Evolutionary conservation across 2,113 vertebrate species (phyloP).

Genomic region (Campylorhamphus procurvoides): DNA sequence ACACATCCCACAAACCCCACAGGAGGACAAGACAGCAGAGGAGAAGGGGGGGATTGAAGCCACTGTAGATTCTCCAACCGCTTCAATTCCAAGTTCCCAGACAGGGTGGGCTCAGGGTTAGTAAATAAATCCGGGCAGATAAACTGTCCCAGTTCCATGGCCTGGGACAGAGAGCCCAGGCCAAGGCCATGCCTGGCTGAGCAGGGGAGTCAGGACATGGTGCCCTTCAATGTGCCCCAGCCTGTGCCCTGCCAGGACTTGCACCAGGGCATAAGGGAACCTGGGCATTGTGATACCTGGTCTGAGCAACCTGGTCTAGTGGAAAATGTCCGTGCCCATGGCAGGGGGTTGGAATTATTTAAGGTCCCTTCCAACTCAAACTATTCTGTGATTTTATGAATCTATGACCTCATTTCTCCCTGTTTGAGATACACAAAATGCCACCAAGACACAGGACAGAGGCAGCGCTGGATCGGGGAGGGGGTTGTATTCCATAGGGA

Average conservation of each 20-base stretch:
- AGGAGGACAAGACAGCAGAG: accelerated
- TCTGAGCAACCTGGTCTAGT: not conserved
- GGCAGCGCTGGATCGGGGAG: accelerated
- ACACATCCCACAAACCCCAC: accelerated
- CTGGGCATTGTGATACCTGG: not conserved
- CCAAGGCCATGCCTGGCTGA: not conserved
- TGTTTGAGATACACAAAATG: not conserved
- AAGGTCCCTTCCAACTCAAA: not conserved
- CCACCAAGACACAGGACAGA: not conserved
- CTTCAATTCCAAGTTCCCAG: too few relatives aligned
- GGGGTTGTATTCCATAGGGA: not conserved
- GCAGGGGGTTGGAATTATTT: not conserved
- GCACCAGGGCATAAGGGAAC: not conserved
- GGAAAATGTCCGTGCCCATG: not conserved
- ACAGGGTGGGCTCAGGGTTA: not conserved
- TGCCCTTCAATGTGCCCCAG: not conserved
- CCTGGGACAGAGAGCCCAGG: not conserved
- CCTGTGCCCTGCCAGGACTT: not conserved
- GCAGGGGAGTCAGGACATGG: not conserved
- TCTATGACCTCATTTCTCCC: not conserved
- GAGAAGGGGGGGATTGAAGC: not conserved
- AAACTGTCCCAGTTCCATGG: not conserved
- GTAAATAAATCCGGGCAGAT: not conserved
- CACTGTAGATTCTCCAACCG: accelerated
- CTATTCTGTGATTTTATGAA: not conserved